Evolutionary conservation across 1,140 invertebrate genomes (phyloP), one percentile per base, ranked within the genome.

Genomic region (Gryon sp.): DNA sequence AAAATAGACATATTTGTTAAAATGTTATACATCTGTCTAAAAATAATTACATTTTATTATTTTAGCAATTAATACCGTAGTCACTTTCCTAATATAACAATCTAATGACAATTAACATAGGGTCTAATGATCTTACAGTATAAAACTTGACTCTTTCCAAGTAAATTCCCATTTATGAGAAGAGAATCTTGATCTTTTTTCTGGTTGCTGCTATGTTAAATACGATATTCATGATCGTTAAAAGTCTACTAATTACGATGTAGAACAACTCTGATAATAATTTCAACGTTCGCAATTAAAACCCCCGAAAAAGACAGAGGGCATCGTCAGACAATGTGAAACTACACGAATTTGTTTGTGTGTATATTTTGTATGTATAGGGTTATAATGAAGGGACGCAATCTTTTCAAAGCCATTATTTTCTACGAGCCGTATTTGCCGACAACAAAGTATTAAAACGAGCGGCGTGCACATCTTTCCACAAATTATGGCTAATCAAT

Each of bases 401-500:
- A 70, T 60, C 66, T 70, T 70, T 77, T 55, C 50, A 53, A 59
- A 74, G 75, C 60, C 75, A 72, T 73, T 74, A 74, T 78, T 78
- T 74, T 69, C 76, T 73, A 78, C 55, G 48, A 73, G 68, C 45
- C 66, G 55, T 65, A 77, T 77, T 72, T 66, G 75, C 68, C 66
- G 75, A 60, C 75, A 45, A 73, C 68, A 78, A 78, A 72, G 68
- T 72, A 78, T 73, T 70, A 68, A 77, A 66, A 70, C 59, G 52
- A 72, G 38, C 70, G 60, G 36, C 52, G 46, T 50, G 36, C 62
- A 50, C 65, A 59, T 70, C 60, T 76, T 76, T 76, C 66, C 74
- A 70, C 62, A 76, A 77, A 77, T 72, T 77, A 77, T 77, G 65
- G 75, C 68, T 77, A 77, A 77, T 72, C 75, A 77, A 73, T 78